Base-by-base conservation (phyloP, 2,113 vertebrate species). In the Tragelaphus imberbis region DNA sequence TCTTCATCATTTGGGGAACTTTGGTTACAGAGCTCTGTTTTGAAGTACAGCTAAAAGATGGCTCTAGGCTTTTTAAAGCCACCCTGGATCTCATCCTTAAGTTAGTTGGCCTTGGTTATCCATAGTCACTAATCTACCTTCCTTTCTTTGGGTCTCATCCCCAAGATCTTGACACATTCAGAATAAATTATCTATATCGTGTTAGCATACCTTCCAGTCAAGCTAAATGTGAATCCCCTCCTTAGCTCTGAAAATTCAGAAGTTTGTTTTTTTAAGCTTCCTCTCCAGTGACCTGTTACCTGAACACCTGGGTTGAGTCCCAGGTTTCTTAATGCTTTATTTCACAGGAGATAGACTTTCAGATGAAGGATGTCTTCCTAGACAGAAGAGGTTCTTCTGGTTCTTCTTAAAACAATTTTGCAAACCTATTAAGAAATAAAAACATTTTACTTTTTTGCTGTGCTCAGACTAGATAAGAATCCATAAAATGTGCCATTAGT, bases 31-130 rank as follows among this genome's bases (percentile, higher is more conserved):
- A 93, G 25, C 71, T 93, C n/a, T 97, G 1, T 49, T 95, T 95
- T 93, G 71, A 97, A 56, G 58, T 91, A 56, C 4, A 84, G 56
- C 36, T 68, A 58, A 97, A 84, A 96, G 65, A 79, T n/a, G 79
- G 2, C 63, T 47, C 63, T 47, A 13, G 4, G 59, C 51, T 91
- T 91, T 63, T 94, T 40, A 88, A 17, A 88, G 21, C 77, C 30
- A 51, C 30, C 36, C 19, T 40, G 56, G 12, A 79, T 16, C 71
- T 82, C 55, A 49, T 82, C 75, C 49, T 94, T 91, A 49, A 91
- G 12, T 81, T 36, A 63, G 19, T 77, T 79, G 65, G 55, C 49
- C 40, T 87, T 82, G 58, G 25, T 56, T 84, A 47, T 79, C 33
- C 9, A 23, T 79, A 58, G 91, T 77, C 49, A 56, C 49, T 79